Base-by-base conservation (phyloP, 2,113 vertebrate species). In the Narcine bancroftii region DNA sequence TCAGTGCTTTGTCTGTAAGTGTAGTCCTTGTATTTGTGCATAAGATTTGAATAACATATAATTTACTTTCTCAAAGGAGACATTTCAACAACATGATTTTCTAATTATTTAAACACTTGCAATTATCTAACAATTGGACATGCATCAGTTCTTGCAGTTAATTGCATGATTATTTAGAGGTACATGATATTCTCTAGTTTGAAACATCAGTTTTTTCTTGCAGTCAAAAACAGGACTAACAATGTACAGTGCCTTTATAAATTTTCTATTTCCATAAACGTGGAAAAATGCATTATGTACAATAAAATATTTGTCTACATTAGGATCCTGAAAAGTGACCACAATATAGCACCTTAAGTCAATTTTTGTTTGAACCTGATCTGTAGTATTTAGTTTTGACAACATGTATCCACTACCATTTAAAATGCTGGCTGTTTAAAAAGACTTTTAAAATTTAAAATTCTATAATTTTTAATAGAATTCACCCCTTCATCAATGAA, bases 181-280 rank as follows among this genome's bases (percentile, higher is more conserved):
- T 87, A 69, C 65, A 69, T 71, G 65, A 65, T 89, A 91, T 69
- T 66, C 65, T 45, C 39, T 65, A 10, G 47, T 33, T 42, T 91
- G 63, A 69, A 91, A 10, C 89, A 47, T 91, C 21, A 47, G 89
- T 91, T 91, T 91, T 36, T 69, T 21, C 42, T 91, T 91, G 65
- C 65, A 45, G 39, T 69, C 65, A 6, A 91, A 69, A 91, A 45
- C 65, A 42, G 53, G 71, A 26, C 89, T 91, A 69, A 69, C 65
- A 69, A 91, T 66, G 60, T 89, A 89, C 65, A 89, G 66, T 66
- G 6, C 71, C 89, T 69, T 33, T 71, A 69, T 24, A 83, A 66
- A 6, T 89, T 66, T 69, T 26, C 47, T 39, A 91, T 91, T 69
- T 69, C 89, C 89, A 71, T 71, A 47, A 91, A 91, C 11, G 17